Base-by-base conservation (phyloP, 2,888 invertebrate species). In the Aethes cnicana region DNA sequence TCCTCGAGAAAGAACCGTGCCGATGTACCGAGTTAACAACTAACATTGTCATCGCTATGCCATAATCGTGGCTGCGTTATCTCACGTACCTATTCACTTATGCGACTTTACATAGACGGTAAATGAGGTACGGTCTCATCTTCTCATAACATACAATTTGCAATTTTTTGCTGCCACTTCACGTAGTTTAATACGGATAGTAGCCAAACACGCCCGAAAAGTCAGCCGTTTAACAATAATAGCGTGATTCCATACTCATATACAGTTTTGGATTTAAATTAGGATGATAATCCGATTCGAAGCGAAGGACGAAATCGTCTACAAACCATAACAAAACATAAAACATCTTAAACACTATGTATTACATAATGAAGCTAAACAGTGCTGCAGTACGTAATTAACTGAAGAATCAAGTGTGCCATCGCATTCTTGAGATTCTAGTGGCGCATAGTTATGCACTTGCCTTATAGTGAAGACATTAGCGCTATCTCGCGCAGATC, bases 1-100 rank as follows among this genome's bases (percentile, higher is more conserved):
- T 42, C 55, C 47, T 56, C 57, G 58, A 59, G 59, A 61, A 71
- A 68, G 69, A 75, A 68, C 59, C 69, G 64, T 77, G 74, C 64
- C 70, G 66, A 56, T 67, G 72, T 65, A 70, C 64, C 54, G 55
- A 55, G 56, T 61, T 62, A 63, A 59, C 66, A 56, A 63, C 57
- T 59, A 54, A 63, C 59, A 76, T 76, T 77, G 72, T 77, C 63
- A 56, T 59, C 52, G 47, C 39, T 49, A 57, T 53, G 44, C 52
- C 53, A 61, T 68, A 69, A 68, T 68, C 61, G 57, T 55, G 47
- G 42, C 26, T 18, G 43, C 59, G 56, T 68, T 65, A 62, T 68
- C 64, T 64, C 62, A 66, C 59, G 60, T 61, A n/a, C n/a, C n/a
- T n/a, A 63, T 63, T 59, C 57, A 65, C 64, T 64, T 61, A 64